Percentiles rank a stretch among this genome's conserved stretches.
phyloP scores from a whole-genome alignment of 2,888 invertebrate genomes.

The Chalcis sispes region DNA sequence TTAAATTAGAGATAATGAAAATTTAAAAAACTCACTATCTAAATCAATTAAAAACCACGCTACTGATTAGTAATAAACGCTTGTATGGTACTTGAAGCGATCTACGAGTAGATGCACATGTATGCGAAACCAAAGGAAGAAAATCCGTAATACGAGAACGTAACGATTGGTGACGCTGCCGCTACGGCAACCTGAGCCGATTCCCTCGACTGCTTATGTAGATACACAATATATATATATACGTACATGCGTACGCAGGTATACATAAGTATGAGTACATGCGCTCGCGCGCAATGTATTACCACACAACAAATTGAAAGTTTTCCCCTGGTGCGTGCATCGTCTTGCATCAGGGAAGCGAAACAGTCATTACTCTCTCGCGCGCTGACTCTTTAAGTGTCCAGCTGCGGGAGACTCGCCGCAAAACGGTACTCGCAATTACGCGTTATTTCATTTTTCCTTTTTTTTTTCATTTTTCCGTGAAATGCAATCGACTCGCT shows the following conservation, averaged over 20 bases:
- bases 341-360: conserved; percentile 32
- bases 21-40: too few species aligned
- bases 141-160: not conserved
- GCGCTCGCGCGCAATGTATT: conserved; percentile 14
- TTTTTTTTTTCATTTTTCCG: too few species aligned
- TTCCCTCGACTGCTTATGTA: conserved; percentile 17
- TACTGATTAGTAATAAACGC: too few species aligned
- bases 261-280: too few species aligned
- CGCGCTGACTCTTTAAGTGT: conserved; percentile 35
- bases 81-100: too few species aligned
- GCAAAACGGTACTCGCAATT: conserved; percentile 30
- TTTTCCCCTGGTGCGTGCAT: conserved; percentile 28
- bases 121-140: too few species aligned
- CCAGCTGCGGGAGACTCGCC: not conserved
- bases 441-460: too few species aligned
- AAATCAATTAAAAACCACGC: too few species aligned
- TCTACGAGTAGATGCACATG: too few species aligned
- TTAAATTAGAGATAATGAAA: too few species aligned
- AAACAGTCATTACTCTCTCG: conserved; percentile 28
- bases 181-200: not conserved
- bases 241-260: too few species aligned
- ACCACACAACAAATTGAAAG: conserved; percentile 39
- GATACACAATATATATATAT: conserved; percentile 1
- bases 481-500: conserved; percentile 5
- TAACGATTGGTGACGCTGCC: not conserved